Percentiles rank a stretch among this genome's conserved stretches.
phyloP scores from a whole-genome alignment of 2,888 invertebrate genomes.

The Cataglyphis cursor region DNA sequence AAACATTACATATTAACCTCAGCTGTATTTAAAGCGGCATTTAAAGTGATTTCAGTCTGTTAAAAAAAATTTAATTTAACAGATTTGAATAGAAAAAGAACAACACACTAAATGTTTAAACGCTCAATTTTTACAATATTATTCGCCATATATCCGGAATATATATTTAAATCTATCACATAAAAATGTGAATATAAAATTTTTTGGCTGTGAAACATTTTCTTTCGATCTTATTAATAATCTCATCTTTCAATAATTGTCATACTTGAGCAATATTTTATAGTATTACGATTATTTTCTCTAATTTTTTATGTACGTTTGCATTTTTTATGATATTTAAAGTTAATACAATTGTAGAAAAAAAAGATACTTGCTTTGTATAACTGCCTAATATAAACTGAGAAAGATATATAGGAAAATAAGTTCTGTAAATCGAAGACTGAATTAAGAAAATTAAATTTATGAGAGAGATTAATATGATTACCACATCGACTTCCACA shows the following conservation, averaged over 20 bases:
- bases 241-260: slow-evolving; percentile 8
- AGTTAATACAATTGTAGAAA: not conserved
- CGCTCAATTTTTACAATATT: slow-evolving; percentile 1
- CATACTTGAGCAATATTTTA: slow-evolving; percentile 14
- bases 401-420: slow-evolving; percentile 3
- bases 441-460: slow-evolving; percentile 64
- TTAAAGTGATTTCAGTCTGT: not conserved
- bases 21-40: not conserved
- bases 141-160: not conserved
- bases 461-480: slow-evolving; percentile 32
- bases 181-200: slow-evolving; percentile 22
- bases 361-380: slow-evolving; percentile 12
- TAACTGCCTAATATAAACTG: slow-evolving; percentile 29
- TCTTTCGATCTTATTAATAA: not conserved
- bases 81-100: not conserved
- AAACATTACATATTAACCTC: not conserved
- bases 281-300: not conserved
- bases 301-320: not conserved
- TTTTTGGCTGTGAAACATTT: slow-evolving; percentile 49
- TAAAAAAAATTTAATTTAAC: not conserved
- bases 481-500: slow-evolving; percentile 7
- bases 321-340: slow-evolving; percentile 16
- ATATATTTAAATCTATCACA: not conserved
- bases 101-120: not conserved
- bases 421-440: slow-evolving; percentile 58